These are phyloP conservation scores for Corythaeola cristata DNA, from an alignment of 2,113 vertebrate genomes.

Conservation along the genomic window DNA sequence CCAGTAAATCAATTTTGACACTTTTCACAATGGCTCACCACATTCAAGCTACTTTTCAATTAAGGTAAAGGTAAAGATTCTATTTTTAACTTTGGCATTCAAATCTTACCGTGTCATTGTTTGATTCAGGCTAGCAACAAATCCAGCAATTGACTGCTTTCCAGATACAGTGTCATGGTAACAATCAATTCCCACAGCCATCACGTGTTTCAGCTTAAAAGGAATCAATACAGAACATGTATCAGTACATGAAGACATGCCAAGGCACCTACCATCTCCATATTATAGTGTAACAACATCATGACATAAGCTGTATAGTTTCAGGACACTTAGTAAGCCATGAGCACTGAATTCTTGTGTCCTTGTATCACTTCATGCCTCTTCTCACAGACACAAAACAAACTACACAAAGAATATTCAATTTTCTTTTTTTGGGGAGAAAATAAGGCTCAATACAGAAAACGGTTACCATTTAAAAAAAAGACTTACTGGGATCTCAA, in stretches of 20 bases:
- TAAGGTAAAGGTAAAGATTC: background rate
- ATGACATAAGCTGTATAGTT: background rate
- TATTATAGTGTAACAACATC: background rate
- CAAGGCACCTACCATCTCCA: background rate
- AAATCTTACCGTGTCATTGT: constrained; percentile 85
- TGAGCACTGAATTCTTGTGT: background rate
- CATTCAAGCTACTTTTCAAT: background rate
- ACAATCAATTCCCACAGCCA: constrained; percentile 95
- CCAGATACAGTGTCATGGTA: constrained; percentile 89
- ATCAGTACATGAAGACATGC: background rate
- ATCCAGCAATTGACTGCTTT: constrained; percentile 86
- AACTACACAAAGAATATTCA: background rate
- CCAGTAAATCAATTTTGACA: background rate
- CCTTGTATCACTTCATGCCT: background rate
- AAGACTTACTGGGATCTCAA: constrained; percentile 89
- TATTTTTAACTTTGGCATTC: background rate
- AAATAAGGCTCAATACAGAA: background rate
- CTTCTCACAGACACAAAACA: background rate
- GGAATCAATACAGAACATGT: background rate
- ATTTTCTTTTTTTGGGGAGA: background rate
- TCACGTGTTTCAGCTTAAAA: constrained; percentile 87
- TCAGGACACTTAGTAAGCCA: background rate
- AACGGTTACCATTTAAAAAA: background rate
- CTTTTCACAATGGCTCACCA: background rate
- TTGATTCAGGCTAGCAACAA: constrained; percentile 92